These are phyloP conservation scores for Paradoxurus hermaphroditus DNA, from an alignment of 2,113 vertebrate species.

Conservation along the genomic window DNA sequence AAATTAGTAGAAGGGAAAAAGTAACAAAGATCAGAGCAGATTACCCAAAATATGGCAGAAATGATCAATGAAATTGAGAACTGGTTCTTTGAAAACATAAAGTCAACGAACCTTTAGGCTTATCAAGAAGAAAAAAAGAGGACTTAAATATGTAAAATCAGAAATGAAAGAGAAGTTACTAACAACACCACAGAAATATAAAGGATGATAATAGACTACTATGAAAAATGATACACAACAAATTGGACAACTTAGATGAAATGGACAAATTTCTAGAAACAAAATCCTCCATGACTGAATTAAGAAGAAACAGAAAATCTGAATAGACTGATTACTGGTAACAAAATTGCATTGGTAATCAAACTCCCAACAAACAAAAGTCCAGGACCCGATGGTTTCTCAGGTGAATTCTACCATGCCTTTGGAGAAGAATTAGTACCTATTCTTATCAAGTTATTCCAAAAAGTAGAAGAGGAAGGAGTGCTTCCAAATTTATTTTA, in stretches of 20 bases:
- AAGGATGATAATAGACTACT: neutral
- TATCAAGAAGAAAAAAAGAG: neutral
- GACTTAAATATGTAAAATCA: neutral
- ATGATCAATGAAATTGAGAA: neutral
- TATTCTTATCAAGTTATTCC: neutral
- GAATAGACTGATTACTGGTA: neutral
- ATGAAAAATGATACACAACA: neutral
- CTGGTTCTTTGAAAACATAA: neutral
- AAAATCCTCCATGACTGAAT: neutral
- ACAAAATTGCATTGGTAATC: neutral
- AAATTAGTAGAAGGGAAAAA: neutral
- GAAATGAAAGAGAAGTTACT: neutral
- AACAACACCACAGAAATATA: neutral
- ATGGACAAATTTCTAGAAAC: neutral
- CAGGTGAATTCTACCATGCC: neutral
- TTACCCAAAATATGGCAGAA: neutral
- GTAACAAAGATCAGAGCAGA: neutral
- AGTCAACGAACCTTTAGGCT: neutral
- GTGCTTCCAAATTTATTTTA: neutral
- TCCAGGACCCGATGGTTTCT: neutral
- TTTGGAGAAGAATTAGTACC: neutral
- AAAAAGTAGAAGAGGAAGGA: neutral
- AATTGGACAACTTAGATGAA: neutral
- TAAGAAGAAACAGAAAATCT: neutral
- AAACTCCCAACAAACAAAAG: neutral